Conservation (phyloP, 2,113 vertebrate species). For the Hyaena hyaena region DNA sequence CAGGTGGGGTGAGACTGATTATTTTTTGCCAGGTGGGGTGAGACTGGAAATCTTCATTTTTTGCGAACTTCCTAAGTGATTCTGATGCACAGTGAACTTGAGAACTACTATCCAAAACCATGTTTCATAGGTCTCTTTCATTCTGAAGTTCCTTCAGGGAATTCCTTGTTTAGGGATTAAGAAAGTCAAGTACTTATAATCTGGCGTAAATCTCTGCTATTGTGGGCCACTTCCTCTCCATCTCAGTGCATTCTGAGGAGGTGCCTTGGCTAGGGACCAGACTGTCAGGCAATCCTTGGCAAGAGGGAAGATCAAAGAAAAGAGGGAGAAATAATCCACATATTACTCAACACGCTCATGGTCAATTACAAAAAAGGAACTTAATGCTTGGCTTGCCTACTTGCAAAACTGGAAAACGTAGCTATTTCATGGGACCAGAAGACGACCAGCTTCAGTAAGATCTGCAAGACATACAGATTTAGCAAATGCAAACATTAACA, state of each 20-base stretch:
- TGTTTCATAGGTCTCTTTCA: neutral
- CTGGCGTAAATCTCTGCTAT: slow-evolving; percentile 27
- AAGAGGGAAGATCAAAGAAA: slow-evolving; percentile 74
- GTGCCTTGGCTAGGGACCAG: slow-evolving; percentile 60
- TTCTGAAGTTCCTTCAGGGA: slow-evolving; percentile 52
- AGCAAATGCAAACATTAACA: slow-evolving; percentile 50
- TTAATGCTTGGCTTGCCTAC: slow-evolving; percentile 70
- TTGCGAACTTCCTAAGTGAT: neutral
- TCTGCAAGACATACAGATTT: neutral
- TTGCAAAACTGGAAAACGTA: slow-evolving; percentile 55
- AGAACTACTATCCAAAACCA: neutral
- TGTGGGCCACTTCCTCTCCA: slow-evolving; percentile 49
- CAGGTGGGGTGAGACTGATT: neutral
- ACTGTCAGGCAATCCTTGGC: slow-evolving; percentile 68
- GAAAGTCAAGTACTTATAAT: slow-evolving; percentile 59
- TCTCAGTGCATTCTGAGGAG: slow-evolving; percentile 50
- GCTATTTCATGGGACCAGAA: slow-evolving; percentile 50
- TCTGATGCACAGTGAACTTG: neutral
- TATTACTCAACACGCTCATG: slow-evolving; percentile 75
- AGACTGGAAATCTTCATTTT: neutral
- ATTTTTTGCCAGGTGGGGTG: neutral
- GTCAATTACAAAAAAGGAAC: slow-evolving; percentile 76
- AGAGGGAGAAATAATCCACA: slow-evolving; percentile 59
- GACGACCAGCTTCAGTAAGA: slow-evolving; percentile 14
- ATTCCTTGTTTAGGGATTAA: slow-evolving; percentile 58